Percentiles rank a stretch among this genome's conserved stretches.
These are phyloP conservation scores for Anas bernieri DNA, from an alignment of 2,797 vertebrate genomes.

Conservation along the genomic window DNA sequence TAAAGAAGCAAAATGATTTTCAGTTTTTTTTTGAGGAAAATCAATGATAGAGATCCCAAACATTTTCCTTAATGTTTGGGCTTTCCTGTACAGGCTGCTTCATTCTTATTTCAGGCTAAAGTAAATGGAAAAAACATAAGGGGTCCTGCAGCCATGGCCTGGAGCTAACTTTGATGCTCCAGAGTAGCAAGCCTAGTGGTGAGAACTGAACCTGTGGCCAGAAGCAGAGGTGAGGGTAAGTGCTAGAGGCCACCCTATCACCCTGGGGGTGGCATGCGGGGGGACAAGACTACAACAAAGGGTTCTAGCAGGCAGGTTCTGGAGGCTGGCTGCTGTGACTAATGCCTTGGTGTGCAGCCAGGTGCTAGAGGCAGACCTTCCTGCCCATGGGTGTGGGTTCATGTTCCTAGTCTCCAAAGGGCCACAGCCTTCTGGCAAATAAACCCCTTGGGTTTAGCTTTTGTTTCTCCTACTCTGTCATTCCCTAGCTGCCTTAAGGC, in stretches of 20 bases:
- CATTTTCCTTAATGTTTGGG: neutral
- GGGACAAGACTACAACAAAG: neutral
- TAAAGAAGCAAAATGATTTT: neutral
- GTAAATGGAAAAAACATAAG: neutral
- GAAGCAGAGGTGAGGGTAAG: neutral
- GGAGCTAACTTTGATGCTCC: neutral
- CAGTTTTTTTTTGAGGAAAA: neutral
- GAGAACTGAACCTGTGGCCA: neutral
- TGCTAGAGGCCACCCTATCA: neutral
- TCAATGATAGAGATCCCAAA: neutral
- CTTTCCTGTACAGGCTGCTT: slow-evolving; percentile 2
- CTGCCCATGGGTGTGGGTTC: neutral
- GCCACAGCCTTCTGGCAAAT: neutral
- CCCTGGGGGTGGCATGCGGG: fast-evolving
- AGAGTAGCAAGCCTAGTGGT: neutral
- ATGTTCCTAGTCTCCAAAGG: neutral
- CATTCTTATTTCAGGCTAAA: neutral
- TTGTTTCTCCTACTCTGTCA: neutral
- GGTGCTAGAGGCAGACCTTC: neutral
- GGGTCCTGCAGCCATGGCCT: neutral
- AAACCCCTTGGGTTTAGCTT: neutral
- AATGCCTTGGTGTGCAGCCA: neutral
- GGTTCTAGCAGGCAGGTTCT: neutral
- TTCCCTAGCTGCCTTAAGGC: neutral
- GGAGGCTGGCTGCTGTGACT: too few species aligned